Percentiles rank a stretch among this genome's conserved stretches.
phyloP scores from a whole-genome alignment of 2,888 invertebrate species.

The Acholoe squamosa region DNA sequence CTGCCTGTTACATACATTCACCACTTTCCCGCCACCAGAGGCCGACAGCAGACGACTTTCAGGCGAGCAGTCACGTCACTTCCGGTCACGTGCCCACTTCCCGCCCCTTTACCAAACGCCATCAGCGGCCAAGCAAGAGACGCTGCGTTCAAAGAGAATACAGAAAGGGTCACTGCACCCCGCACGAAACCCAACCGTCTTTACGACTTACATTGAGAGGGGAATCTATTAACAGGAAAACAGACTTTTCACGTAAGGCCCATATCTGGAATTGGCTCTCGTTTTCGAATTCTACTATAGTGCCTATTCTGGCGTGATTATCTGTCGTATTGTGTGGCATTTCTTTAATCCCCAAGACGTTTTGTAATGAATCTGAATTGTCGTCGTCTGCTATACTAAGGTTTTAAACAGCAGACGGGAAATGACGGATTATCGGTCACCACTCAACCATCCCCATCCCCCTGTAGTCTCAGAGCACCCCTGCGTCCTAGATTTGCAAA shows the following conservation, averaged over 20 bases:
- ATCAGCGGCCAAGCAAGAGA: background rate
- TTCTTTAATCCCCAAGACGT: too few relatives aligned
- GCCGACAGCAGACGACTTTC: slow-evolving; percentile 31
- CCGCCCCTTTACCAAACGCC: slow-evolving; percentile 1
- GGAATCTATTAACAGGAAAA: background rate
- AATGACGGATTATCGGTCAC: too few relatives aligned
- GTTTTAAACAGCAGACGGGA: too few relatives aligned
- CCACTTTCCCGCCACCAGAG: background rate
- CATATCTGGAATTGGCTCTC: too few relatives aligned
- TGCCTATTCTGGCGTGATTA: too few relatives aligned
- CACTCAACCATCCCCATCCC: too few relatives aligned
- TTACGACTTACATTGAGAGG: background rate
- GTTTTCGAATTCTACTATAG: too few relatives aligned
- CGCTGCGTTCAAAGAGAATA: background rate
- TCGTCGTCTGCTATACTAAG: too few relatives aligned
- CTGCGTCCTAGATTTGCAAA: too few relatives aligned
- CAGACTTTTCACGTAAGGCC: background rate
- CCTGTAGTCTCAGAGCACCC: too few relatives aligned
- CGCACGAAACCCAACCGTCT: background rate
- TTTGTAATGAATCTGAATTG: too few relatives aligned
- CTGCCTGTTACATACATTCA: background rate
- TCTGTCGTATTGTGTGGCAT: too few relatives aligned
- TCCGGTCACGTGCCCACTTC: slow-evolving; percentile 28
- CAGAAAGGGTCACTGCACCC: background rate
- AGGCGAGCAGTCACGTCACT: background rate